phyloP scores from a whole-genome alignment of 2,797 vertebrate species.

The Liparis tanakae region DNA sequence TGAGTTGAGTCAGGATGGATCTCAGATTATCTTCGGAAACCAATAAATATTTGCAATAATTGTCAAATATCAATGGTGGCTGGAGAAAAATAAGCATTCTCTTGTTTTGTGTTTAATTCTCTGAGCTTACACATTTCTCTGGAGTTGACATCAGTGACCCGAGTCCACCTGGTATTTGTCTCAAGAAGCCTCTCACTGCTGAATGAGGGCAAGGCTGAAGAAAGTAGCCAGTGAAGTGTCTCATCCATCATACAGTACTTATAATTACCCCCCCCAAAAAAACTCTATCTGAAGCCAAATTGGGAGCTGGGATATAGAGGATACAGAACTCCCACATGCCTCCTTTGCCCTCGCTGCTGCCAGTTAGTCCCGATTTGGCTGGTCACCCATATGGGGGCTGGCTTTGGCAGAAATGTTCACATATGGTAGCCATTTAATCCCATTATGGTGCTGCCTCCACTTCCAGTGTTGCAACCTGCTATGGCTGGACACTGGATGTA shows the following conservation, averaged over 20 bases:
- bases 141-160: conserved; percentile 1
- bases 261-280: neutral
- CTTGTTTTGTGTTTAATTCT: neutral
- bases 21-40: neutral
- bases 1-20: conserved; percentile 9
- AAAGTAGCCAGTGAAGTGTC: neutral
- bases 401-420: conserved; percentile 25
- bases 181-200: neutral
- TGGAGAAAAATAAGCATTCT: neutral
- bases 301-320: conserved; percentile 14
- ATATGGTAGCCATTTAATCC: conserved; percentile 43
- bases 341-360: conserved; percentile 2
- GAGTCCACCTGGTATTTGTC: conserved; percentile 3
- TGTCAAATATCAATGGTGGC: neutral
- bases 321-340: conserved; percentile 30
- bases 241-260: conserved; percentile 9
- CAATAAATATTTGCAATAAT: neutral
- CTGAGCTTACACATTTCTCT: neutral
- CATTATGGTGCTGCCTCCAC: conserved; percentile 17
- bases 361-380: conserved; percentile 19
- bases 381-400: conserved; percentile 25
- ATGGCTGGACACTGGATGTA: conserved; percentile 11
- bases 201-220: conserved; percentile 3
- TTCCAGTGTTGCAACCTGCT: conserved; percentile 8
- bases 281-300: conserved; percentile 13